Evolutionary conservation across 2,888 invertebrate species (phyloP).

Genomic region (Drosophila macrothrix): DNA sequence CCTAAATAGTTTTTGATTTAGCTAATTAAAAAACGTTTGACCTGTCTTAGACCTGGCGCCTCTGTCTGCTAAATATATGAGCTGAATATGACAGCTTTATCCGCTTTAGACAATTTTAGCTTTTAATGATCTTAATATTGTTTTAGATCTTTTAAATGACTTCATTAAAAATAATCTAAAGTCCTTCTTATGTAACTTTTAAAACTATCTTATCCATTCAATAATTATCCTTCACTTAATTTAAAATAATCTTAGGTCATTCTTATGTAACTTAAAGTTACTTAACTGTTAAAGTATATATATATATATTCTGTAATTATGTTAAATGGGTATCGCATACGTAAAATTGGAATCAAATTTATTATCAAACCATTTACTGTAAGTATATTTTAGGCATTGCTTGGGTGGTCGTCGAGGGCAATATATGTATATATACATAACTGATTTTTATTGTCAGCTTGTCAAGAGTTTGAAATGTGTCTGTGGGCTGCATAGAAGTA

Average conservation of each 20-base stretch:
- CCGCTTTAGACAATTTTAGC: background rate
- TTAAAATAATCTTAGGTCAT: background rate
- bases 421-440: background rate
- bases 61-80: background rate
- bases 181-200: background rate
- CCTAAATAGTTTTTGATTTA: background rate
- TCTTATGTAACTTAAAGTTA: background rate
- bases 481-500: constrained; percentile 2
- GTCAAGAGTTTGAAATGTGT: constrained; percentile 10
- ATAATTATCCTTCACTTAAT: background rate
- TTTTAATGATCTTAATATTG: background rate
- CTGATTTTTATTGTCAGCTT: constrained; percentile 18
- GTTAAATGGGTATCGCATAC: background rate
- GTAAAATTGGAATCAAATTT: constrained; percentile 16
- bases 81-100: background rate
- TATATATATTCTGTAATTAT: background rate
- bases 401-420: constrained; percentile 39
- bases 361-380: background rate
- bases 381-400: background rate
- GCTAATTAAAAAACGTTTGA: background rate
- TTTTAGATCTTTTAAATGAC: background rate
- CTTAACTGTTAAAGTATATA: background rate
- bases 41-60: background rate
- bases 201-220: background rate
- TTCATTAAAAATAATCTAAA: background rate